Evolutionary conservation across 2,888 invertebrate species (phyloP).

Genomic region (Meteorus colon): DNA sequence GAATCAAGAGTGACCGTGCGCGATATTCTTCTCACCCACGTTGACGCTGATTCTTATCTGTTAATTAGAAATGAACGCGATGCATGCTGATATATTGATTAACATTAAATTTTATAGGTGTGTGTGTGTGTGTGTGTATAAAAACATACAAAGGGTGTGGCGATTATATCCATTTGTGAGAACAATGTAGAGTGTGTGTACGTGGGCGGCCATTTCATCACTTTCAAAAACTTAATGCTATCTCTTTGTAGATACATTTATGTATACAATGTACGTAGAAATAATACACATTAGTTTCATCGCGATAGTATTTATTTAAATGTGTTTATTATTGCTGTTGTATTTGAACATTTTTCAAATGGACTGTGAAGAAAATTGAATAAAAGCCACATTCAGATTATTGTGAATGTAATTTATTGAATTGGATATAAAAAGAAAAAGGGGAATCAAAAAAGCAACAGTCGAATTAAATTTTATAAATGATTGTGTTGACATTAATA

Average conservation of each 20-base stretch:
- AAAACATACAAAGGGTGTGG: neutral
- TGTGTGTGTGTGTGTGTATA: neutral
- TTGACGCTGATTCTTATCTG: conserved; percentile 45
- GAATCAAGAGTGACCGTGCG: conserved; percentile 20
- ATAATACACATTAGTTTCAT: conserved; percentile 6
- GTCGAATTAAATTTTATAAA: too few relatives aligned
- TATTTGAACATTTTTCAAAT: neutral
- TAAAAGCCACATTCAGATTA: too few relatives aligned
- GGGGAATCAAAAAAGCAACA: too few relatives aligned
- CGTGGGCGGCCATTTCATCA: conserved; percentile 3
- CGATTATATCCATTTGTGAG: conserved; percentile 10
- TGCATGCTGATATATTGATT: conserved; percentile 47
- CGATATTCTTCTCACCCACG: conserved; percentile 37
- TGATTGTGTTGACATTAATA: neutral
- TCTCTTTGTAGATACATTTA: neutral
- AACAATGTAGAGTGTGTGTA: conserved; percentile 18
- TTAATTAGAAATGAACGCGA: conserved; percentile 47
- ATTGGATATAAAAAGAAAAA: too few relatives aligned
- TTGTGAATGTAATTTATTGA: too few relatives aligned
- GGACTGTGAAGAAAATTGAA: too few relatives aligned
- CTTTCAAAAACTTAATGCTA: neutral
- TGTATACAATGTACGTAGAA: conserved; percentile 1
- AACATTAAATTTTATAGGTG: conserved; percentile 39
- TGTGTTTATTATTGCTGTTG: conserved; percentile 19
- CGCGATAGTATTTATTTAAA: neutral